Base-by-base conservation (phyloP, 2,113 vertebrate genomes). In the Hemicordylus capensis region DNA sequence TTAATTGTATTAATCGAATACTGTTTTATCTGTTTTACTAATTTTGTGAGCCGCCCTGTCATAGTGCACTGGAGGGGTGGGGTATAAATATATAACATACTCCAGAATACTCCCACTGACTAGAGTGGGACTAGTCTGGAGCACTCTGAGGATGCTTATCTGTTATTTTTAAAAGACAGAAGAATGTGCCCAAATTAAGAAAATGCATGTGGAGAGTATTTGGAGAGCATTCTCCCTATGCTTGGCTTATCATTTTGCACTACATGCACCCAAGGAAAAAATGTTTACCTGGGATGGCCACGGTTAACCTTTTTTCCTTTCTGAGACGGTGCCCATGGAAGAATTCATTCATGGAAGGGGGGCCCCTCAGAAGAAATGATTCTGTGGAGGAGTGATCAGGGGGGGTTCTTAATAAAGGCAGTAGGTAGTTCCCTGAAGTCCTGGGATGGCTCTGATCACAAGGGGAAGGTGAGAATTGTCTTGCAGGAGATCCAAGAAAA, bases 401-500 rank as follows among this genome's bases (percentile, higher is more conserved):
- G 96, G 96, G 95, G 87, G 94, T 92, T 93, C 95, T 96, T 97
- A 97, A 96, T 96, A 97, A 96, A 96, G 90, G 95, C 96, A 96
- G 96, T 91, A 96, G 95, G 91, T 96, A 94, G 94, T 95, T 96
- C 96, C 96, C 96, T 96, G 96, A 94, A 93, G 96, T 97, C 96
- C 96, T 96, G 96, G 96, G 95, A 96, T 95, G 96, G 94, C 95
- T 97, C 96, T 97, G 96, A 97, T 96, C 96, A 97, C 96, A 97
- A 97, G 96, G 96, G 96, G 96, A 97, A 97, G 96, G 96, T 97
- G 96, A 96, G 95, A 97, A 97, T 97, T 93, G 96, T 97, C 96
- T 97, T 97, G 96, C 96, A 97, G 96, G 93, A 97, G 96, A 95
- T 97, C 96, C 96, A 96, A 97, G 96, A 96, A 97, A 95, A 95